A percentile compares a stretch with the other conserved stretches of the same genome.
phyloP scores from a whole-genome alignment of 1,140 invertebrate genomes.

The Nasonia vitripennis region DNA sequence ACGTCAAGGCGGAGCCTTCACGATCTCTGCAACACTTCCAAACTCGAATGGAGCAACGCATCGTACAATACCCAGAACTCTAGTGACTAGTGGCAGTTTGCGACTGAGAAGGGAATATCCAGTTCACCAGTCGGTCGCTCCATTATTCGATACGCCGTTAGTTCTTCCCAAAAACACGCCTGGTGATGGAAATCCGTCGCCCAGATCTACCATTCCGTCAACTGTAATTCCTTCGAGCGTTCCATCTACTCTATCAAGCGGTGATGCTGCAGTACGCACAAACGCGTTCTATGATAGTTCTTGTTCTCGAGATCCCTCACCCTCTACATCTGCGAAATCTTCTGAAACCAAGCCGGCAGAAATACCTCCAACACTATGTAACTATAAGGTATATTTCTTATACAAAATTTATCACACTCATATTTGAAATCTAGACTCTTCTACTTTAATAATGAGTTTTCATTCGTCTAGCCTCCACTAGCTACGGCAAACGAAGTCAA shows the following conservation, averaged over 20 bases:
- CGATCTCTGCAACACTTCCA: constrained; percentile 70
- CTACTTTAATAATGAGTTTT: neutral
- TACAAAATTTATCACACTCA: neutral
- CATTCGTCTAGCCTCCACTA: constrained; percentile 64
- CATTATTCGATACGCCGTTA: constrained; percentile 60
- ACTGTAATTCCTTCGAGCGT: constrained; percentile 57
- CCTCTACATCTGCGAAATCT: constrained; percentile 9
- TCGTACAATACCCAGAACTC: constrained; percentile 74
- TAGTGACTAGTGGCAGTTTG: constrained; percentile 69
- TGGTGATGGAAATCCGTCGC: constrained; percentile 51
- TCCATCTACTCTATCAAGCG: constrained; percentile 57
- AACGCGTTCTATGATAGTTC: constrained; percentile 44
- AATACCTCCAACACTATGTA: constrained; percentile 35
- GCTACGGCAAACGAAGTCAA: constrained; percentile 68
- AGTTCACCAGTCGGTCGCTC: constrained; percentile 62
- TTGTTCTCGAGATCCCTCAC: neutral
- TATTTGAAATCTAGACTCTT: neutral
- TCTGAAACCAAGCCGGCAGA: neutral
- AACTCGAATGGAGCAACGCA: constrained; percentile 67
- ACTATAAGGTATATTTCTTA: constrained; percentile 53
- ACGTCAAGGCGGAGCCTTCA: constrained; percentile 68
- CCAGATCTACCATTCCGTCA: constrained; percentile 48
- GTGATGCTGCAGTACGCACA: constrained; percentile 53
- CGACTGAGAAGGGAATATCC: constrained; percentile 62
- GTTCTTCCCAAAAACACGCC: constrained; percentile 38